Percentiles rank a stretch among this genome's conserved stretches.
Conservation (phyloP, 2,797 vertebrate genomes). For the Phataginus tricuspis region DNA sequence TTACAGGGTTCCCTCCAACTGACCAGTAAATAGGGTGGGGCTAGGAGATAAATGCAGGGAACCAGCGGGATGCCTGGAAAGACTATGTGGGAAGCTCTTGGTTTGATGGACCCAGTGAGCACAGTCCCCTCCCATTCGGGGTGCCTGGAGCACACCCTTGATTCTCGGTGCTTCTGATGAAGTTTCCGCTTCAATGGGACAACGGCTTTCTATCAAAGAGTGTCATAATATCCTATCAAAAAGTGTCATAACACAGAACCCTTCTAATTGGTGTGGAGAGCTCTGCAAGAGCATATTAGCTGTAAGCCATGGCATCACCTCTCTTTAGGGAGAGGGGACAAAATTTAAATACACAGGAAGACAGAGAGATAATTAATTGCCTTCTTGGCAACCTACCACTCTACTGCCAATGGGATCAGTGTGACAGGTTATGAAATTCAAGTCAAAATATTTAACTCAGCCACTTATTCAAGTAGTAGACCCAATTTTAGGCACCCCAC, state of each 20-base stretch:
- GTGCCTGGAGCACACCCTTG: conserved; percentile 71
- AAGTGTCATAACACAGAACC: conserved; percentile 80
- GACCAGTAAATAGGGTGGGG: not conserved
- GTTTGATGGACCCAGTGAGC: conserved; percentile 56
- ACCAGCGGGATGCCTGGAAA: not conserved
- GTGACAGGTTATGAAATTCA: conserved; percentile 78
- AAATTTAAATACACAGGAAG: conserved; percentile 76
- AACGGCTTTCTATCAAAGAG: conserved; percentile 78
- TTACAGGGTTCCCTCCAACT: not conserved
- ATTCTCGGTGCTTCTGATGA: conserved; percentile 74
- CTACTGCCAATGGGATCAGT: conserved; percentile 74
- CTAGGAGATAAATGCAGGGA: not conserved
- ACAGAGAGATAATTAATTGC: conserved; percentile 76
- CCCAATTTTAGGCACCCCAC: conserved; percentile 80
- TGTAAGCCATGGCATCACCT: conserved; percentile 75
- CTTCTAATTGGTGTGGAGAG: conserved; percentile 80
- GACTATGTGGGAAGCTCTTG: conserved; percentile 39
- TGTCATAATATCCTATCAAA: conserved; percentile 82
- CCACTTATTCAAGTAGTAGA: conserved; percentile 73
- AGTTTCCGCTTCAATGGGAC: conserved; percentile 74
- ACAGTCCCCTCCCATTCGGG: conserved; percentile 57
- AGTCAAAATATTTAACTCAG: conserved; percentile 82
- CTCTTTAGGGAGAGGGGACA: conserved; percentile 73
- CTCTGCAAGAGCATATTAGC: conserved; percentile 68
- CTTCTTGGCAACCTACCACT: conserved; percentile 72